phyloP scores from a whole-genome alignment of 2,888 invertebrate genomes.

The Heterodera filipjevi region DNA sequence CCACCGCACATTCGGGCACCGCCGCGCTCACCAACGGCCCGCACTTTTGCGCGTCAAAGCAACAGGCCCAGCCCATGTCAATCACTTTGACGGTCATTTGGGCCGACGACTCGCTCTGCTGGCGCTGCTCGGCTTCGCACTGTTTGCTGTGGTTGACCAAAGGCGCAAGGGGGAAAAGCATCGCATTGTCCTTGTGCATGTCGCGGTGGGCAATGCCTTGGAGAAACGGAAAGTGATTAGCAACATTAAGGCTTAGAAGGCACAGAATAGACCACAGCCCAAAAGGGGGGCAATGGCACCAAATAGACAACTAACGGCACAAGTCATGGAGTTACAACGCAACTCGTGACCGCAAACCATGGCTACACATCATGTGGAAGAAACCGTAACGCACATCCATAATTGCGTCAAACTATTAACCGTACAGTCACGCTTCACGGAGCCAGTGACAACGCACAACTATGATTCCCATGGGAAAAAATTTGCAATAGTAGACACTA shows the following conservation, averaged over 20 bases:
- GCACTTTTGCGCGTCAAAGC: conserved; percentile 21
- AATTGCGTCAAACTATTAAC: too few relatives aligned
- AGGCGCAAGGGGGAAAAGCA: conserved; percentile 15
- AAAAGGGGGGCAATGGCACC: too few relatives aligned
- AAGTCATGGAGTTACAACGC: too few relatives aligned
- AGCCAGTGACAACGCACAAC: too few relatives aligned
- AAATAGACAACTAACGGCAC: too few relatives aligned
- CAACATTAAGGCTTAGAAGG: neutral
- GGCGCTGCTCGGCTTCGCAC: neutral
- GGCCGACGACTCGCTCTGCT: neutral
- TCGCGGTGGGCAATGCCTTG: conserved; percentile 26
- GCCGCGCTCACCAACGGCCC: neutral
- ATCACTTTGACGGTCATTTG: conserved; percentile 14
- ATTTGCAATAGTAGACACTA: too few relatives aligned
- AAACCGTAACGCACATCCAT: too few relatives aligned
- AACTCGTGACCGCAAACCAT: too few relatives aligned
- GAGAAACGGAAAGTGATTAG: neutral
- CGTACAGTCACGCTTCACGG: too few relatives aligned
- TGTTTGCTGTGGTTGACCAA: neutral
- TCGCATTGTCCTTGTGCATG: conserved; percentile 19
- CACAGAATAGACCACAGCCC: too few relatives aligned
- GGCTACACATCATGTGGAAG: too few relatives aligned
- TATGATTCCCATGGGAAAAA: too few relatives aligned
- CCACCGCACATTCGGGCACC: conserved; percentile 8
- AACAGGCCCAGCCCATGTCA: conserved; percentile 25